Conservation (phyloP, 2,797 vertebrate species). For the Pantherophis alleghaniensis region DNA sequence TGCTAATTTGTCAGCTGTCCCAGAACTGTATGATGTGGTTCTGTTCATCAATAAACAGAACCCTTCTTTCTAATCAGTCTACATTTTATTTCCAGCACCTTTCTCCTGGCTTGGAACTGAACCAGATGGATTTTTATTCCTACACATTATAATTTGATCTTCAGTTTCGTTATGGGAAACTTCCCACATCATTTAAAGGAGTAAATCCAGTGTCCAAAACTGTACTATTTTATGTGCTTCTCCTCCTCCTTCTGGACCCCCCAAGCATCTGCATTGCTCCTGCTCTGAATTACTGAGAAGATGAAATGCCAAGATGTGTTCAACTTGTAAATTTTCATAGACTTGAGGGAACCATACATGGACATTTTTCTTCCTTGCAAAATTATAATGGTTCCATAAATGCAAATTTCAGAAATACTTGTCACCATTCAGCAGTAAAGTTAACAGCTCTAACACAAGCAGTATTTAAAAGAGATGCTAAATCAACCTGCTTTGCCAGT, state of each 20-base stretch:
- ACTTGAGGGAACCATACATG: not conserved
- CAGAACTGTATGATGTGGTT: too few relatives aligned
- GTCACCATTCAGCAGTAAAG: constrained; percentile 30
- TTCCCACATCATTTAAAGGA: not conserved
- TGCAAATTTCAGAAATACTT: constrained; percentile 5
- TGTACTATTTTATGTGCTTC: not conserved
- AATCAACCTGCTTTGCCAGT: constrained; percentile 24
- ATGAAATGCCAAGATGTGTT: not conserved
- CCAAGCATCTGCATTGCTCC: not conserved
- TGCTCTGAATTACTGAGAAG: not conserved
- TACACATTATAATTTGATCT: not conserved
- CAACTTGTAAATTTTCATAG: constrained; percentile 19
- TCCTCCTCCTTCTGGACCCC: not conserved
- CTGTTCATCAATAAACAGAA: too few relatives aligned
- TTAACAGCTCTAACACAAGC: not conserved
- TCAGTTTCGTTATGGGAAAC: not conserved
- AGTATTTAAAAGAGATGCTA: constrained; percentile 26
- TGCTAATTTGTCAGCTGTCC: too few relatives aligned
- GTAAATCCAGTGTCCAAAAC: not conserved
- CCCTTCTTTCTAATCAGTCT: too few relatives aligned
- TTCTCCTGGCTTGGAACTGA: not conserved
- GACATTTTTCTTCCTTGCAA: not conserved
- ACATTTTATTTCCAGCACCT: not conserved
- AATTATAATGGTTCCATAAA: not conserved
- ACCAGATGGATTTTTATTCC: not conserved